These are phyloP conservation scores for Delichon dasypus DNA, from an alignment of 2,797 vertebrate genomes.

Conservation along the genomic window DNA sequence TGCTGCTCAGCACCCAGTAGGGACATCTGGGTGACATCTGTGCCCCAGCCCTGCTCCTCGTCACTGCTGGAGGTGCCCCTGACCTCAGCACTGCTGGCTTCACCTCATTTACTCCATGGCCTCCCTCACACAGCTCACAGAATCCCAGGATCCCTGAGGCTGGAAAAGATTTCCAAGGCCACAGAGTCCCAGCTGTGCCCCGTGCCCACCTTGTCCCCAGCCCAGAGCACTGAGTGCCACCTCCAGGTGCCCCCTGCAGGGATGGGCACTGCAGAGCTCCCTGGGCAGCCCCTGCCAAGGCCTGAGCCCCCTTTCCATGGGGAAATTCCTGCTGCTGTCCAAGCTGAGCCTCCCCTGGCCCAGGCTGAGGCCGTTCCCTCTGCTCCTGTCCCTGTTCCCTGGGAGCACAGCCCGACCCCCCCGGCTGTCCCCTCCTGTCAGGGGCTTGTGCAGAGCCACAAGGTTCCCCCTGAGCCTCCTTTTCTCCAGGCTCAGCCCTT, in stretches of 20 bases:
- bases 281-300: neutral
- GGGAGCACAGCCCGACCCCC: neutral
- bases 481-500: neutral
- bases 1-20: neutral
- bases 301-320: neutral
- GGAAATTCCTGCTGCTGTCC: neutral
- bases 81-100: neutral
- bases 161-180: neutral
- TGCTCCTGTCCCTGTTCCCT: neutral
- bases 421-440: neutral
- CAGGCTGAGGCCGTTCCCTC: neutral
- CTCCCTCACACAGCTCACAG: neutral
- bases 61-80: neutral
- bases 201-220: neutral
- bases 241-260: neutral
- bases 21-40: neutral
- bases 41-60: neutral
- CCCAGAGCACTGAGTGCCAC: neutral
- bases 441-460: neutral
- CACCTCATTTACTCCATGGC: neutral
- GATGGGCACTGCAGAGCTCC: neutral
- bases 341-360: neutral
- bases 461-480: neutral
- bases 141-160: accelerated
- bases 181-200: neutral